Conservation (phyloP, 1,140 invertebrate genomes). For the Sycophaga agraensis region DNA sequence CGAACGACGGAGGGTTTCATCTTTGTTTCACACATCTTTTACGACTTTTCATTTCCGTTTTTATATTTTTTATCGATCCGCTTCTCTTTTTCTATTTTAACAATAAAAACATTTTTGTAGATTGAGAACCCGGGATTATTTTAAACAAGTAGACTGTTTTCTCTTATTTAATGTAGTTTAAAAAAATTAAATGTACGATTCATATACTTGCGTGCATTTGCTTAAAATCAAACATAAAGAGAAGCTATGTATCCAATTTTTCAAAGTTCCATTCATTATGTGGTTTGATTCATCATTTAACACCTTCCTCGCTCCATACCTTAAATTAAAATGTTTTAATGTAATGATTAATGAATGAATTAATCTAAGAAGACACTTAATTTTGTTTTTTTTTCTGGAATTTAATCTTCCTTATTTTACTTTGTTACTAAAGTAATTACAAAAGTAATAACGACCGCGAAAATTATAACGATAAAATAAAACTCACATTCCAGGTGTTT, state of each 20-base stretch:
- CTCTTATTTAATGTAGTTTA: not conserved
- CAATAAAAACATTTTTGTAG: too few relatives aligned
- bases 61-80: not conserved
- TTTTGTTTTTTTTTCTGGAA: constrained; percentile 29
- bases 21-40: constrained; percentile 16
- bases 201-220: too few relatives aligned
- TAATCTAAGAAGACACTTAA: constrained; percentile 22
- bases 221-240: too few relatives aligned
- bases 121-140: too few relatives aligned
- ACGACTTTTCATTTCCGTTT: constrained; percentile 24
- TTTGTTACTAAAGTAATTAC: constrained; percentile 36
- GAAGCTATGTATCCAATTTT: too few relatives aligned
- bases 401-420: constrained; percentile 29
- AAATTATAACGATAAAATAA: constrained; percentile 33
- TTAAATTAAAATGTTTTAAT: not conserved
- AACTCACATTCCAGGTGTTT: constrained; percentile 29
- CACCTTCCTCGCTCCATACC: too few relatives aligned
- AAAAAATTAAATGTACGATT: not conserved
- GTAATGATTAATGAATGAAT: constrained; percentile 3
- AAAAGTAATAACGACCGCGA: constrained; percentile 33
- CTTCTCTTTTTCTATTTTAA: too few relatives aligned
- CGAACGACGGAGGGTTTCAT: constrained; percentile 24
- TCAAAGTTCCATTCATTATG: too few relatives aligned
- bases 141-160: too few relatives aligned
- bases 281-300: too few relatives aligned